Conservation (phyloP, 64 coral and sea anemone species). For the Pocillopora damicornis region DNA sequence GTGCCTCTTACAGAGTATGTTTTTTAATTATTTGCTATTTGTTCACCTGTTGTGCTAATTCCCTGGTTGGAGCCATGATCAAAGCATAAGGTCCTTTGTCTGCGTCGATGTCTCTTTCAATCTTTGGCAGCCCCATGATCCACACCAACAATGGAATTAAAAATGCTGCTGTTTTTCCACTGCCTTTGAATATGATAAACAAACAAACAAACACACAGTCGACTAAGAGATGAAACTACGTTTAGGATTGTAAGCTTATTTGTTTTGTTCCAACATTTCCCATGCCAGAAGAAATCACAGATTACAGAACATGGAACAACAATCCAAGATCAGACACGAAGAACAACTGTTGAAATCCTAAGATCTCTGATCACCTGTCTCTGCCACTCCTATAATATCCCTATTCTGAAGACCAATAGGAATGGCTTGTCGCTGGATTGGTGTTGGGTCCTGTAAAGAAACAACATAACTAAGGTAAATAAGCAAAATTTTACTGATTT, state of each 20-base stretch:
- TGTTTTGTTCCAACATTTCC: neutral
- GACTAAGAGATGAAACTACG: neutral
- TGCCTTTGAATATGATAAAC: conserved; percentile 56
- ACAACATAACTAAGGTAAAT: neutral
- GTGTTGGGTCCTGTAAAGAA: conserved; percentile 85
- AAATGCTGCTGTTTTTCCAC: conserved; percentile 99
- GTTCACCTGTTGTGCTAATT: conserved; percentile 88
- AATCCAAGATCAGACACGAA: neutral
- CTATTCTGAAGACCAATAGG: conserved; percentile 93
- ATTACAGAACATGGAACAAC: neutral
- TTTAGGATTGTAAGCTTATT: neutral
- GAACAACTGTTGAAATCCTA: neutral
- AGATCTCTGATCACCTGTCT: conserved; percentile 53
- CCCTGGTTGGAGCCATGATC: conserved; percentile 91
- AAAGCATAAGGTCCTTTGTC: conserved; percentile 95
- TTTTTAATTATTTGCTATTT: neutral
- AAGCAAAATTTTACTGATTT: neutral
- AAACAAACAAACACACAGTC: neutral
- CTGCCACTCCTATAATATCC: conserved; percentile 98
- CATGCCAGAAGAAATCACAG: neutral
- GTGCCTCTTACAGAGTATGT: neutral
- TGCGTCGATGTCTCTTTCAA: conserved; percentile 82
- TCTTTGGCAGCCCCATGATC: conserved; percentile 97
- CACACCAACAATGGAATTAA: conserved; percentile 86
- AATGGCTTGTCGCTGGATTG: conserved; percentile 97